These are phyloP conservation scores for Proteles cristata DNA, from an alignment of 2,113 vertebrate species.

Conservation along the genomic window DNA sequence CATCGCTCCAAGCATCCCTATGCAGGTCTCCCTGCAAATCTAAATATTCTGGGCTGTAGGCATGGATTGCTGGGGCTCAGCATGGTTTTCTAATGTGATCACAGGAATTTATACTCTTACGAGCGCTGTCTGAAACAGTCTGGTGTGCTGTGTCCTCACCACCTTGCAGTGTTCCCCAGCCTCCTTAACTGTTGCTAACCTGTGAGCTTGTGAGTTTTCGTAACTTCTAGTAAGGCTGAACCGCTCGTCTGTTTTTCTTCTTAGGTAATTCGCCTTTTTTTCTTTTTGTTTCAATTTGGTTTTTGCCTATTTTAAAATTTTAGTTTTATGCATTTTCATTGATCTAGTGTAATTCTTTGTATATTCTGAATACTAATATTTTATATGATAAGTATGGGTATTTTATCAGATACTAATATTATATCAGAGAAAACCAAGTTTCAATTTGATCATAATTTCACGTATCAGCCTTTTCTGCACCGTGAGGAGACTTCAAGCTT, in stretches of 20 bases:
- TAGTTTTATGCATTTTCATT: background rate
- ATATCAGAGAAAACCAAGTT: background rate
- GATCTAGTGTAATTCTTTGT: background rate
- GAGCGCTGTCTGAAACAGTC: background rate
- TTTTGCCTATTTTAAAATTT: background rate
- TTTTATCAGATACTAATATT: background rate
- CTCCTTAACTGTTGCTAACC: background rate
- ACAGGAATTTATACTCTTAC: background rate
- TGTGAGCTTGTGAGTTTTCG: background rate
- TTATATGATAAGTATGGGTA: background rate
- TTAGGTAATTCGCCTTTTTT: background rate
- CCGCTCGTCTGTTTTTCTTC: background rate
- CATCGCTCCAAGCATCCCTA: background rate
- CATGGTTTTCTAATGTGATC: background rate
- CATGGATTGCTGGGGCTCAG: background rate
- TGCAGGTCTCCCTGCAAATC: background rate
- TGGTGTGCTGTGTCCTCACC: too few relatives aligned
- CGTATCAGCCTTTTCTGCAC: background rate
- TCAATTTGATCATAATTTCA: background rate
- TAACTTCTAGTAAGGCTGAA: background rate
- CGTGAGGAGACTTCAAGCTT: background rate
- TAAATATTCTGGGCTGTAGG: background rate
- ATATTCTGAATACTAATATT: background rate
- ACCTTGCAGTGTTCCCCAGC: accelerated
- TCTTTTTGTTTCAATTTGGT: background rate